Percentiles rank a stretch among this genome's conserved stretches.
These are phyloP conservation scores for Microtus richardsoni DNA, from an alignment of 2,113 vertebrate species.

Conservation along the genomic window DNA sequence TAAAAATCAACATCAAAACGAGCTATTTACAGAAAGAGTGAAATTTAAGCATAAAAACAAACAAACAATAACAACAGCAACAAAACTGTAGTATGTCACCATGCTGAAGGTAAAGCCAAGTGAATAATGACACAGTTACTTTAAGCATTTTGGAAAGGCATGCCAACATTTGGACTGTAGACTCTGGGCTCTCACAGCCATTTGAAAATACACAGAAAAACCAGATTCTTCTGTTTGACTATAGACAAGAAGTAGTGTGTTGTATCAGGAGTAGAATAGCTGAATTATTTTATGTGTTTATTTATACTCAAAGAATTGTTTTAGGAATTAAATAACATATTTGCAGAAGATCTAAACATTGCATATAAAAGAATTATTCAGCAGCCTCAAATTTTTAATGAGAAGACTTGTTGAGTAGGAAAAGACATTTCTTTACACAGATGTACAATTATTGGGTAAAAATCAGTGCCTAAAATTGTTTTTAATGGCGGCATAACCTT, in stretches of 20 bases:
- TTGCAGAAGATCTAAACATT: neutral
- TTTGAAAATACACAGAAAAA: neutral
- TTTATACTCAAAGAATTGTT: conserved; percentile 43
- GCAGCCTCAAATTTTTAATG: conserved; percentile 46
- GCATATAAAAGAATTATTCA: conserved; percentile 62
- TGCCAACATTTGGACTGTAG: neutral
- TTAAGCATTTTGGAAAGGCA: neutral
- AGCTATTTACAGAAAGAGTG: neutral
- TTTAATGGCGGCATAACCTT: neutral
- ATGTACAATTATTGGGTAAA: neutral
- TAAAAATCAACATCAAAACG: neutral
- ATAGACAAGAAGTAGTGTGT: neutral
- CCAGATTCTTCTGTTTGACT: rapidly evolving
- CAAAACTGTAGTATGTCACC: neutral
- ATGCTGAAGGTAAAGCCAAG: neutral
- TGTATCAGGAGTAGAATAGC: neutral
- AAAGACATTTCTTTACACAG: neutral
- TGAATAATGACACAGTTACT: neutral
- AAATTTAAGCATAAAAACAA: neutral
- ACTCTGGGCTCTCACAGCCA: rapidly evolving
- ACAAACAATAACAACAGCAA: neutral
- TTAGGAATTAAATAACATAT: conserved; percentile 49
- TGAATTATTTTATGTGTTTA: neutral
- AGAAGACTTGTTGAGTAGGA: conserved; percentile 56
- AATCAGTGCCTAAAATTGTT: conserved; percentile 46